These are phyloP conservation scores for Diorhabda elongata DNA, from an alignment of 1,140 invertebrate genomes.

Conservation along the genomic window DNA sequence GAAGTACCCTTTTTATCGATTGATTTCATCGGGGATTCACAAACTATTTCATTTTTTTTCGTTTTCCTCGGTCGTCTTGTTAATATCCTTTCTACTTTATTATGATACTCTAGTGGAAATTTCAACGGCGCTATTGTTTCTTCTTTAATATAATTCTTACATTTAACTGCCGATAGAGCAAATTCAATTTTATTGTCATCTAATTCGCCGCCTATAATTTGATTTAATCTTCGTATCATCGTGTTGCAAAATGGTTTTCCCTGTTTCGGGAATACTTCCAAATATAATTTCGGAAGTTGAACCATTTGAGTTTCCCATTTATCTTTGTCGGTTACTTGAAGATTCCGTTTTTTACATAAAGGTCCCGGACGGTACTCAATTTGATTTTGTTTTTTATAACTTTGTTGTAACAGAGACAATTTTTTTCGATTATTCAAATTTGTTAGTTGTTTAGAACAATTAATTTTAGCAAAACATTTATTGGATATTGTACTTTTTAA, in stretches of 20 bases:
- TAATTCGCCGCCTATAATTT: conserved; percentile 5
- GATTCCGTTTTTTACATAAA: conserved; percentile 41
- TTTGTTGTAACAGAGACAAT: conserved; percentile 28
- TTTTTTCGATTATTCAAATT: conserved; percentile 19
- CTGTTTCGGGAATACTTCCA: conserved; percentile 42
- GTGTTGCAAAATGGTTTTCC: conserved; percentile 34
- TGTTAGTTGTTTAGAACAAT: conserved; percentile 10
- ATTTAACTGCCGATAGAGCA: conserved; percentile 41
- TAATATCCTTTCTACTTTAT: conserved; percentile 41
- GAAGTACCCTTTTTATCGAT: conserved; percentile 6
- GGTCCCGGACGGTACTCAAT: conserved; percentile 45
- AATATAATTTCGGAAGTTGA: conserved; percentile 40
- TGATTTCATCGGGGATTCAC: not conserved
- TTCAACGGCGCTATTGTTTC: conserved; percentile 28
- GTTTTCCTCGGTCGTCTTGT: conserved; percentile 18
- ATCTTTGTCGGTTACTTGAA: conserved; percentile 33
- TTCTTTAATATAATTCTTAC: conserved; percentile 8
- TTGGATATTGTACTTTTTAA: conserved; percentile 19
- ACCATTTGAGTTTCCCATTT: conserved; percentile 38
- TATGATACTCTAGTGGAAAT: conserved; percentile 42
- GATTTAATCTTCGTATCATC: conserved; percentile 8
- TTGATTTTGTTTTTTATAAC: conserved; percentile 11
- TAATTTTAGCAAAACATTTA: conserved; percentile 26
- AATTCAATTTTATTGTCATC: conserved; percentile 36
- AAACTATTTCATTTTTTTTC: conserved; percentile 25